Evolutionary conservation across 1,140 invertebrate genomes (phyloP).

Genomic region (Onthophagus taurus): DNA sequence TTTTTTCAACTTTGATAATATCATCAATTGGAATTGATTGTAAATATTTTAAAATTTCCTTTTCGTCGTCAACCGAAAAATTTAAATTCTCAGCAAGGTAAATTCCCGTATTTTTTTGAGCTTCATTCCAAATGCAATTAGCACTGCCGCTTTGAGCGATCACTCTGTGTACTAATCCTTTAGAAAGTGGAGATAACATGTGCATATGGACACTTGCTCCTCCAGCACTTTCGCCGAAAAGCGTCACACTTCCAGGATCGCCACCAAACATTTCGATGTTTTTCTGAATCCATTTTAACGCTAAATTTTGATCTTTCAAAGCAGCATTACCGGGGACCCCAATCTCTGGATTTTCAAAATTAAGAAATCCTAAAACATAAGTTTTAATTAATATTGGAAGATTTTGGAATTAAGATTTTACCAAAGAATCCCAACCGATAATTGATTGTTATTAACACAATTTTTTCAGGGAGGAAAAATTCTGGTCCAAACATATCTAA

Average conservation of each 20-base stretch:
- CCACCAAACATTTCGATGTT: slow-evolving; percentile 9
- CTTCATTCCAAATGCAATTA: neutral
- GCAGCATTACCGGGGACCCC: slow-evolving; percentile 3
- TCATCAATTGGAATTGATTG: neutral
- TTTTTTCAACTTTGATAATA: slow-evolving; percentile 6
- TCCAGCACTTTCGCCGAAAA: slow-evolving; percentile 9
- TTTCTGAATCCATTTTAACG: slow-evolving; percentile 7
- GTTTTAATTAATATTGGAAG: neutral
- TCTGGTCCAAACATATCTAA: slow-evolving; percentile 46
- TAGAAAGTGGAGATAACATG: slow-evolving; percentile 5
- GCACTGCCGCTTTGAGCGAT: slow-evolving; percentile 6
- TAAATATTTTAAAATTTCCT: neutral
- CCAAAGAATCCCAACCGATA: slow-evolving; percentile 42
- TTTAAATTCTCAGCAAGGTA: neutral
- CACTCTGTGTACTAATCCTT: slow-evolving; percentile 6
- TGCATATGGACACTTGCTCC: slow-evolving; percentile 3
- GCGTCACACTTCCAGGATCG: slow-evolving; percentile 3
- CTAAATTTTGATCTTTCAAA: slow-evolving; percentile 6
- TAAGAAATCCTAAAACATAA: slow-evolving; percentile 6
- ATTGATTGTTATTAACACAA: slow-evolving; percentile 41
- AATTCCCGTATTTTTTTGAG: slow-evolving; percentile 2
- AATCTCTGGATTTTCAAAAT: slow-evolving; percentile 2
- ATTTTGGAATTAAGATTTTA: slow-evolving; percentile 10
- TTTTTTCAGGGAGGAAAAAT: slow-evolving; percentile 49
- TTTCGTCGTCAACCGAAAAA: neutral